Evolutionary conservation across 2,888 invertebrate genomes (phyloP).

Genomic region (Epistrophella euchroma): DNA sequence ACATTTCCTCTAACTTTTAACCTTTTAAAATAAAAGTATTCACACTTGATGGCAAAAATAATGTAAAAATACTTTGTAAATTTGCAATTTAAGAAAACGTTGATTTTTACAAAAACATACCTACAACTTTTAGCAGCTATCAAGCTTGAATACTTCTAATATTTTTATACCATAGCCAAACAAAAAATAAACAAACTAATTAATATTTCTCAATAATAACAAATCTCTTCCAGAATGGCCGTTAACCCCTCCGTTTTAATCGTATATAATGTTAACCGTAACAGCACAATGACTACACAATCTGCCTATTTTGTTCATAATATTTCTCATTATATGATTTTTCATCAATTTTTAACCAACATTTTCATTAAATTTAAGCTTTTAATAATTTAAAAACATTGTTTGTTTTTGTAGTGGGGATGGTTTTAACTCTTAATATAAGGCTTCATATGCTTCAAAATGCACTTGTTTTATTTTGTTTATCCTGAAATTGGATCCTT

Average conservation of each 20-base stretch:
- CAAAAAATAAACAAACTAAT: slow-evolving; percentile 48
- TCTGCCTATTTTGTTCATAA: slow-evolving; percentile 46
- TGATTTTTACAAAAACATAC: neutral
- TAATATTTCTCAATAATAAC: slow-evolving; percentile 69
- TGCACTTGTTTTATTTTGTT: slow-evolving; percentile 42
- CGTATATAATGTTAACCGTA: slow-evolving; percentile 76
- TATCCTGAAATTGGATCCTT: slow-evolving; percentile 31
- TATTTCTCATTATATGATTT: slow-evolving; percentile 36
- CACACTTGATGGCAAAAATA: neutral
- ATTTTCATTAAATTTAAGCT: slow-evolving; percentile 63
- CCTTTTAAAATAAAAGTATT: slow-evolving; percentile 29
- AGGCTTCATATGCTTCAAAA: slow-evolving; percentile 59
- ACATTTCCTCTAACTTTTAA: slow-evolving; percentile 72
- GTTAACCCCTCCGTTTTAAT: slow-evolving; percentile 74
- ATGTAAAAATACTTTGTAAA: neutral
- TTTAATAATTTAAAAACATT: slow-evolving; percentile 33
- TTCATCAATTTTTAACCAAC: slow-evolving; percentile 37
- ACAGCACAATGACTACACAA: slow-evolving; percentile 72
- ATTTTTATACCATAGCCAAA: slow-evolving; percentile 48
- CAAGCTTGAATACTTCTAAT: slow-evolving; percentile 7
- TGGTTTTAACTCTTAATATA: slow-evolving; percentile 53
- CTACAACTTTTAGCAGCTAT: neutral
- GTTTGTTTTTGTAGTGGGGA: slow-evolving; percentile 49
- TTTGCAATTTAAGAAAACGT: neutral
- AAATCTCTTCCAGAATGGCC: slow-evolving; percentile 74